These are phyloP conservation scores for Papilio polytes DNA, from an alignment of 1,140 invertebrate genomes.

Conservation along the genomic window DNA sequence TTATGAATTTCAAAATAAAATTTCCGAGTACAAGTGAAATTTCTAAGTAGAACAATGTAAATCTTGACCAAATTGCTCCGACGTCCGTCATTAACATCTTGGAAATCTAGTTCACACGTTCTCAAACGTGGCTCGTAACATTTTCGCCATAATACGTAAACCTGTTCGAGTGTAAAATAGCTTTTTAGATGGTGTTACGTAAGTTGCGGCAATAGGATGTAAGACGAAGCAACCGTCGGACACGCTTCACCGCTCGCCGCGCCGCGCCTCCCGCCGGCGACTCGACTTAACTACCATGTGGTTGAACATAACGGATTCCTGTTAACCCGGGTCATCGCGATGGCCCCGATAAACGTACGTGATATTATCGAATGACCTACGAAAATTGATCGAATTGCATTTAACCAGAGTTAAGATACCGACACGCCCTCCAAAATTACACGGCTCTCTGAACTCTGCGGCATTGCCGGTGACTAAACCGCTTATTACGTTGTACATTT, in stretches of 20 bases:
- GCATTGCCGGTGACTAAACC: constrained; percentile 40
- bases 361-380: constrained; percentile 64
- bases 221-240: constrained; percentile 52
- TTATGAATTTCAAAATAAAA: constrained; percentile 6
- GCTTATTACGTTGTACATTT: constrained; percentile 38
- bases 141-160: constrained; percentile 50
- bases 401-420: constrained; percentile 53
- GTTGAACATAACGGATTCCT: constrained; percentile 63
- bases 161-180: constrained; percentile 53
- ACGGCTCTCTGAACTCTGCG: constrained; percentile 44
- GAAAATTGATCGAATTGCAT: constrained; percentile 64
- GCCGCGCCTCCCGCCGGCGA: constrained; percentile 37
- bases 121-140: constrained; percentile 38
- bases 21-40: background rate
- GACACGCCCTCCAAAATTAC: constrained; percentile 66
- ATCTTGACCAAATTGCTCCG: constrained; percentile 7
- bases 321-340: constrained; percentile 58
- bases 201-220: constrained; percentile 57
- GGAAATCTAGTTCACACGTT: constrained; percentile 35
- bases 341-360: constrained; percentile 53
- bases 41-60: constrained; percentile 24
- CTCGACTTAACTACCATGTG: constrained; percentile 52
- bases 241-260: constrained; percentile 39
- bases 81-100: constrained; percentile 36
- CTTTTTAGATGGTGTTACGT: constrained; percentile 59